Percentiles rank a stretch among this genome's conserved stretches.
These are phyloP conservation scores for Dromaius novaehollandiae DNA, from an alignment of 2,113 vertebrate genomes.

Conservation along the genomic window DNA sequence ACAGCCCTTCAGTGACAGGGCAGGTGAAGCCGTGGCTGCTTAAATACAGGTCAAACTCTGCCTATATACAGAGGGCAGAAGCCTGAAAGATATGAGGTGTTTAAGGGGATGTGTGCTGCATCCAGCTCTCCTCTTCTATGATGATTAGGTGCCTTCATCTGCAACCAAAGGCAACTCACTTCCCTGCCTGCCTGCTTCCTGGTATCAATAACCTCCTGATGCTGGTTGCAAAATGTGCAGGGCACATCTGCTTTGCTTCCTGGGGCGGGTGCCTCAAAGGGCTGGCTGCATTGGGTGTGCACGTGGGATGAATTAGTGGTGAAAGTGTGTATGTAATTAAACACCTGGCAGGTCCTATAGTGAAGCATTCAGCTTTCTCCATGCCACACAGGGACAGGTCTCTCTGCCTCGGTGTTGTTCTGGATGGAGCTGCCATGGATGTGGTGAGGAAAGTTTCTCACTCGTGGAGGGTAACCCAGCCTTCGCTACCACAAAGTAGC, in stretches of 20 bases:
- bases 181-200: background rate
- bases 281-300: background rate
- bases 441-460: background rate
- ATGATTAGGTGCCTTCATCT: slow-evolving; percentile 12
- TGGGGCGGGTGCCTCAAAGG: background rate
- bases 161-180: background rate
- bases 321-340: background rate
- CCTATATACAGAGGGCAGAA: background rate
- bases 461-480: background rate
- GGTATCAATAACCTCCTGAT: background rate
- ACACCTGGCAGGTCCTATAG: background rate
- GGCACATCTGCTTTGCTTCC: background rate
- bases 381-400: fast-evolving
- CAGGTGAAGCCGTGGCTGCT: background rate
- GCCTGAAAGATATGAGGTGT: fast-evolving
- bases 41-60: background rate
- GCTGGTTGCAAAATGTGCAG: fast-evolving
- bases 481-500: background rate
- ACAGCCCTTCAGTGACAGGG: fast-evolving
- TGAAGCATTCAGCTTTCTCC: background rate
- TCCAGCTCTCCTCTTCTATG: background rate
- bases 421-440: background rate
- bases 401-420: background rate
- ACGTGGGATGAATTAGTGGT: background rate
- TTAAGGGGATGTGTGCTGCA: fast-evolving